Evolutionary conservation across 2,888 invertebrate genomes (phyloP).

Genomic region (Trissoscelio sp.): DNA sequence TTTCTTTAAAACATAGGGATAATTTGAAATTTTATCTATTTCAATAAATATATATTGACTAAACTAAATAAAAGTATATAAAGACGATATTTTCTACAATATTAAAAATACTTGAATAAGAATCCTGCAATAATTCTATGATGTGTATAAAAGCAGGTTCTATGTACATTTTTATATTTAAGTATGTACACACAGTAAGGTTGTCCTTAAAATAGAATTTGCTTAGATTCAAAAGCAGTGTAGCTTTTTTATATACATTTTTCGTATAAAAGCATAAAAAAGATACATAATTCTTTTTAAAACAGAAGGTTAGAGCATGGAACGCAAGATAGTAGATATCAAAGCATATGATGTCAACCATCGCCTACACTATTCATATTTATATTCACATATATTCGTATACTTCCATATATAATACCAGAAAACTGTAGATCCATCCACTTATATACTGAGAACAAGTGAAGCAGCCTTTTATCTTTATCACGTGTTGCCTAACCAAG

Average conservation of each 20-base stretch:
- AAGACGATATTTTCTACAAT: too few relatives aligned
- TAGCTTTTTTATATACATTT: constrained; percentile 20
- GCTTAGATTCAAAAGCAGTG: constrained; percentile 12
- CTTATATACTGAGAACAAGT: constrained; percentile 70
- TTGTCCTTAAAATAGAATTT: constrained; percentile 18
- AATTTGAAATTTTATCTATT: too few relatives aligned
- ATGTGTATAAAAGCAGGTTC: too few relatives aligned
- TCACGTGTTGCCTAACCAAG: constrained; percentile 75
- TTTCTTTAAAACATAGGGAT: too few relatives aligned
- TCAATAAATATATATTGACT: too few relatives aligned
- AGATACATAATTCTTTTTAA: constrained; percentile 46
- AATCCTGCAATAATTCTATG: too few relatives aligned
- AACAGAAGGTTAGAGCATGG: constrained; percentile 69
- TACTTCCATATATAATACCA: constrained; percentile 33
- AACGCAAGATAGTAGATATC: constrained; percentile 79
- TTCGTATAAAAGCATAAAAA: constrained; percentile 30
- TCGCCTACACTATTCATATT: constrained; percentile 77
- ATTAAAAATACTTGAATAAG: too few relatives aligned
- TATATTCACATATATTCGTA: constrained; percentile 57
- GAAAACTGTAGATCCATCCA: constrained; percentile 72
- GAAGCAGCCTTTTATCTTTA: constrained; percentile 78
- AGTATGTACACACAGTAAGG: neutral
- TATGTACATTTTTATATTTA: constrained; percentile 11
- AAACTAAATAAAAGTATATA: too few relatives aligned
- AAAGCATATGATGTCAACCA: constrained; percentile 78